These are phyloP conservation scores for Neodontobutis hainanensis DNA, from an alignment of 2,113 vertebrate genomes.

Conservation along the genomic window DNA sequence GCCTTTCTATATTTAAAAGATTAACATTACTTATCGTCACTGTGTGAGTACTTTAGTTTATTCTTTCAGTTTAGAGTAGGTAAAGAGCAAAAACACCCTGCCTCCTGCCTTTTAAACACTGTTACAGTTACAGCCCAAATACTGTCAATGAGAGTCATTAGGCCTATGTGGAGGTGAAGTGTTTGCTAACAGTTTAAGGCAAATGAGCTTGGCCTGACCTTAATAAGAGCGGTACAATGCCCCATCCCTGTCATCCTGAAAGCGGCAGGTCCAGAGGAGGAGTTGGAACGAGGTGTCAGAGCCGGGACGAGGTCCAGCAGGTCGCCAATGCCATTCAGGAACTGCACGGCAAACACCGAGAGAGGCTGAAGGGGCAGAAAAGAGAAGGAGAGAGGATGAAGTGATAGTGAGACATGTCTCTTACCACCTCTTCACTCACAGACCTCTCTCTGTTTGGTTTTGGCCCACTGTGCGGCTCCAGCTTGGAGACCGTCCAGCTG, in stretches of 20 bases:
- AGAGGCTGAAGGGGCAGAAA: conserved; percentile 76
- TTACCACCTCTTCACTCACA: conserved; percentile 17
- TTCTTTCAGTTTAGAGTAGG: neutral
- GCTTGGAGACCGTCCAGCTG: conserved; percentile 87
- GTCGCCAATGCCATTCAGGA: conserved; percentile 88
- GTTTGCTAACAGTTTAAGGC: conserved; percentile 36
- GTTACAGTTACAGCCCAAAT: neutral
- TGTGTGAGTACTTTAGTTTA: too few species aligned
- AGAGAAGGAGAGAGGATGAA: conserved; percentile 17
- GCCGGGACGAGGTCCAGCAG: conserved; percentile 87
- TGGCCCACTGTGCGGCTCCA: conserved; percentile 83
- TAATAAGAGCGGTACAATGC: conserved; percentile 91
- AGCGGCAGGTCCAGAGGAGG: conserved; percentile 32
- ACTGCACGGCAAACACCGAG: conserved; percentile 81
- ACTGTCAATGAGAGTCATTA: conserved; percentile 29
- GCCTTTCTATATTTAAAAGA: too few species aligned
- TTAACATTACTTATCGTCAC: too few species aligned
- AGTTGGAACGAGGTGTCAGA: conserved; percentile 73
- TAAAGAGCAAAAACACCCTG: neutral
- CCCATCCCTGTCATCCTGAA: conserved; percentile 84
- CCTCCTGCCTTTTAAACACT: neutral
- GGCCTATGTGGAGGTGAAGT: conserved; percentile 13
- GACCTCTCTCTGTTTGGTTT: conserved; percentile 75
- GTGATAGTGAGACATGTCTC: conserved; percentile 22
- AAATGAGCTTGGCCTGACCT: conserved; percentile 79